Evolutionary conservation across 2,888 invertebrate genomes (phyloP).

Genomic region (Pycnomerus fuliginosus): DNA sequence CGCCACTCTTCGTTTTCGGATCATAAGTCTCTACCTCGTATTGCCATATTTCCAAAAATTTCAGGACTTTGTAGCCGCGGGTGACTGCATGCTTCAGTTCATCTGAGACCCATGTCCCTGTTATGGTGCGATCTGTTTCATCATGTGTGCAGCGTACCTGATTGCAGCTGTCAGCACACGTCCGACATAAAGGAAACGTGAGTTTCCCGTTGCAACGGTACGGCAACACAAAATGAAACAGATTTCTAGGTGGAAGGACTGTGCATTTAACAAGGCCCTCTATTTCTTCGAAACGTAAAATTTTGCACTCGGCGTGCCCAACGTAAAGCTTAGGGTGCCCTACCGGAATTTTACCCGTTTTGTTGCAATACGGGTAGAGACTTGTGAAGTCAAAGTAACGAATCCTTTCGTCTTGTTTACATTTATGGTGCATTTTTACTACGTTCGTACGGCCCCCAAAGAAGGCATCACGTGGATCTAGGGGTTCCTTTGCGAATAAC

Average conservation of each 20-base stretch:
- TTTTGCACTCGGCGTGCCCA: constrained; percentile 10
- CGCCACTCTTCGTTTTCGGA: not conserved
- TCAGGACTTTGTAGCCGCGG: too few species aligned
- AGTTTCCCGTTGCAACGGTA: constrained; percentile 3
- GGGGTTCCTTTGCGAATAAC: too few species aligned
- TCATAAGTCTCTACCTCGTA: not conserved
- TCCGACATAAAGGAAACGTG: not conserved
- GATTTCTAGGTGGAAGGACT: too few species aligned
- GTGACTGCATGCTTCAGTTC: not conserved
- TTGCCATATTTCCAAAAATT: not conserved
- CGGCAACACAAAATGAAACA: constrained; percentile 6
- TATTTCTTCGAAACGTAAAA: not conserved
- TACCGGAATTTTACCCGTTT: too few species aligned
- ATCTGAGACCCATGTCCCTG: not conserved
- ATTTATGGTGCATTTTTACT: too few species aligned
- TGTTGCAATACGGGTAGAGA: constrained; percentile 19
- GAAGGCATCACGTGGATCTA: too few species aligned
- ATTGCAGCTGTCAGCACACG: not conserved
- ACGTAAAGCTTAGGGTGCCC: constrained; percentile 16
- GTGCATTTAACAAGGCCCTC: constrained; percentile 3
- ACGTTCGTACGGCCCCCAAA: too few species aligned
- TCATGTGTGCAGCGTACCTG: not conserved
- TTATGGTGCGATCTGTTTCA: not conserved
- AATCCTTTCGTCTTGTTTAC: constrained; percentile 21
- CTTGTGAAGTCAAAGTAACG: constrained; percentile 21